Evolutionary conservation across 2,113 vertebrate genomes (phyloP), one percentile per base, ranked within the genome.

Genomic region (Morone saxatilis): DNA sequence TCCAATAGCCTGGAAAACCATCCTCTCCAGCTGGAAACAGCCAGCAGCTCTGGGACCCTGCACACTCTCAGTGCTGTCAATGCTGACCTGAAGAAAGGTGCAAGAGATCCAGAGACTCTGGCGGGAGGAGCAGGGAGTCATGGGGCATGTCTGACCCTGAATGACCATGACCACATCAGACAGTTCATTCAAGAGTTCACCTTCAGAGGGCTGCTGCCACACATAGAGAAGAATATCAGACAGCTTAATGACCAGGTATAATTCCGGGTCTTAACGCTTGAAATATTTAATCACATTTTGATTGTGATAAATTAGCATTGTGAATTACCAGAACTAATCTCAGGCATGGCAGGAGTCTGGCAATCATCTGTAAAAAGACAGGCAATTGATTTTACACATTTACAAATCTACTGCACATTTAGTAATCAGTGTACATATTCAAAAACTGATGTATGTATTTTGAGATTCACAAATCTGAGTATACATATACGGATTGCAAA

Each of bases 111-210:
- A 51, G 95, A 95, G 25, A 87, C 72, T 0, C 81, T 87, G 80
- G 68, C 81, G n/a, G 93, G 90, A n/a, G 91, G 70, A 4, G 53
- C 82, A 13, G 84, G 87, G 0, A 95, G 94, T 87, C 98, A 96
- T 54, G 98, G 98, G 74, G 94, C 95, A 31, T 98, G 96, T 91
- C 94, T 99, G 85, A 97, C 98, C 6, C 96, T 99, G 36, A 98
- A 96, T 4, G 98, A 99, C 94, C 98, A 99, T 0, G 98, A 99
- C 92, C 96, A 96, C 91, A 97, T 99, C 92, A 95, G 98, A 38
- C 98, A 99, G 80, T 99, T 99, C 86, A 96, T 99, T 88, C 98
- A 99, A 75, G 98, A 99, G 89, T 99, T 99, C 90, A 99, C 98
- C 1, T 98, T 99, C 92, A 95, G 98, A 65, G 98, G 98, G 50